Evolutionary conservation across 2,888 invertebrate species (phyloP), one percentile per base, ranked within the genome.

Genomic region (Rugalucina vietnamica): DNA sequence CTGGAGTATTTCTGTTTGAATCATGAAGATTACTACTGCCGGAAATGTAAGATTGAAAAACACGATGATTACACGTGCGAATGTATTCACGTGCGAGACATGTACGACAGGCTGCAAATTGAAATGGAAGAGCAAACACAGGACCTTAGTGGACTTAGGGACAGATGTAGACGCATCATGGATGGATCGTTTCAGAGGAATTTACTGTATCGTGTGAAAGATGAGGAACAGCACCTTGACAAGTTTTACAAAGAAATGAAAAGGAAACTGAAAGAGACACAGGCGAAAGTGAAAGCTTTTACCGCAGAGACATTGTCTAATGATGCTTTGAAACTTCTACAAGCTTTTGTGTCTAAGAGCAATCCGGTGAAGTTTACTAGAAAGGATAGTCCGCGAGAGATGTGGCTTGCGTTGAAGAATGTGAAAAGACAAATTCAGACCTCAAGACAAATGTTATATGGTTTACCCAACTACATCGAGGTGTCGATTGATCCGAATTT

Each of bases 131-230:
- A 85, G 37, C 65, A 79, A 0, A 60, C 83, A 34, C 83, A 82
- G 36, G 87, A 87, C 29, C 70, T 87, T 12, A 71, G 69, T 5
- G 32, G 74, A 21, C 82, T 87, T n/a, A 60, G 79, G 21, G 87
- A 83, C 10, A 72, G 82, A 10, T 74, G 81, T 24, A 75, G 72
- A 4, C 60, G 81, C 34, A 87, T 87, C 32, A 37, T 85, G 39
- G 87, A 87, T 60, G 85, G 85, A 8, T 85, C 85, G 12, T 85
- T 82, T 36, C 87, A 87, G 54, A 73, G 82, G 71, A 85, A 85
- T 50, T 70, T 85, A 8, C 36, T 87, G 10, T 76, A 83, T 43
- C 75, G 85, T 12, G 85, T 87, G 3, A 81, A 79, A 24, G 87
- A 87, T 39, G 87, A 85, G 60, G 87, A 87, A 75, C 70, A 54